phyloP scores from a whole-genome alignment of 2,888 invertebrate species.

The Campaea margaritaria region DNA sequence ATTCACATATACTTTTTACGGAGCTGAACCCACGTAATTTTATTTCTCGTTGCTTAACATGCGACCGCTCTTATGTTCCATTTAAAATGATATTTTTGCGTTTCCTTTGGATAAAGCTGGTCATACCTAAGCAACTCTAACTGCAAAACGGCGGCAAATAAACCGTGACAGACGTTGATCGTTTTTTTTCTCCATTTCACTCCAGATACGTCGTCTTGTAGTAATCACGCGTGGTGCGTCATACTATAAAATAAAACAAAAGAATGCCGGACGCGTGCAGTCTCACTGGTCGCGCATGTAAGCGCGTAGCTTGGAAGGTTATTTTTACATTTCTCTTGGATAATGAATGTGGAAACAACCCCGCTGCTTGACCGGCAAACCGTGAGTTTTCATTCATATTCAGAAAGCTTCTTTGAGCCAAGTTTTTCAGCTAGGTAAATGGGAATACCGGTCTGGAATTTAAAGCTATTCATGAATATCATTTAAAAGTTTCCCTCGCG shows the following conservation, averaged over 20 bases:
- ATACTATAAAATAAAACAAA: too few relatives aligned
- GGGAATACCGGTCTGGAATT: constrained; percentile 30
- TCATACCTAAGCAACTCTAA: constrained; percentile 1
- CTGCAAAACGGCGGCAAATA: background rate
- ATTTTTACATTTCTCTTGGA: constrained; percentile 28
- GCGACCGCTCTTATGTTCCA: constrained; percentile 30
- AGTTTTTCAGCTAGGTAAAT: constrained; percentile 33
- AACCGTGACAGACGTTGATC: background rate
- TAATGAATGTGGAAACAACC: constrained; percentile 31
- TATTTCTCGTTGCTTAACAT: constrained; percentile 41
- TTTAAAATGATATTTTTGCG: constrained; percentile 29
- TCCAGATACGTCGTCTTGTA: too few relatives aligned
- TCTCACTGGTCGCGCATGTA: background rate
- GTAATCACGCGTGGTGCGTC: too few relatives aligned
- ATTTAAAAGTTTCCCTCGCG: constrained; percentile 28
- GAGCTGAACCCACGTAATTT: constrained; percentile 40
- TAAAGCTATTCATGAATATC: constrained; percentile 33
- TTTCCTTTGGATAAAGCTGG: constrained; percentile 26
- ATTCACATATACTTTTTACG: constrained; percentile 39
- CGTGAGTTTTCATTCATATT: constrained; percentile 36
- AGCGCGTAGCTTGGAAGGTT: background rate
- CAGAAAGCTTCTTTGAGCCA: constrained; percentile 30
- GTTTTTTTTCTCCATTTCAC: too few relatives aligned
- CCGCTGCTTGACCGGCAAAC: constrained; percentile 32
- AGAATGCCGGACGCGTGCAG: too few relatives aligned